Evolutionary conservation across 2,113 vertebrate species (phyloP), one percentile per base, ranked within the genome.

Genomic region (Pagrus major): DNA sequence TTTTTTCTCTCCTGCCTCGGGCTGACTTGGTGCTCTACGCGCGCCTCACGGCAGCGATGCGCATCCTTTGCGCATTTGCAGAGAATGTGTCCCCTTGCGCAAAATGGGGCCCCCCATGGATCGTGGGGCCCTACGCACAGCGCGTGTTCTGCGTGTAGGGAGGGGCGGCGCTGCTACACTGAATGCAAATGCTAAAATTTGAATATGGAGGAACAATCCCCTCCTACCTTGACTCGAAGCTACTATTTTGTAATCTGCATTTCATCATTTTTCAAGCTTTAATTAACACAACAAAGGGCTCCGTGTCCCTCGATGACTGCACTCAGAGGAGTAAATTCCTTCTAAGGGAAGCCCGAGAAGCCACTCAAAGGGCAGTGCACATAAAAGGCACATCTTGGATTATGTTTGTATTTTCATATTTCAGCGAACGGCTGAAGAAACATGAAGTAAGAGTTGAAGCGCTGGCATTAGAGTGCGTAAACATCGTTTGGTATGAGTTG

Each of bases 231-330:
- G n/a, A 56, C 49, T 42, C 4, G 16, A 68, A 75, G 29, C 49
- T 5, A 15, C 23, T 37, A 39, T 37, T 23, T 46, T 46, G 46
- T 54, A 46, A 46, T 64, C 58, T 68, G 39, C 27, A 70, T 75
- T 81, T 55, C 0, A 56, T 52, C 23, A 55, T 63, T 46, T 31
- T 23, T 58, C 21, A 5, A 44, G 51, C 42, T 51, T 41, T 59
- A 82, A 77, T 82, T 71, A 71, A 35, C 66, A 76, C 59, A 72
- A 27, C 3, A 59, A 80, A 66, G 33, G 46, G 33, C 33, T 49
- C 18, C 9, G 3, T 7, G 46, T 73, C 68, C 73, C 67, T 35
- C 1, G 9, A 51, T 3, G 44, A 4, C 25, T 20, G 59, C 35
- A 23, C 35, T 61, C 66, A 23, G 44, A 41, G 23, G n/a, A 49